Base-by-base conservation (phyloP, 2,888 invertebrate species). In the Agonopterix arenella region DNA sequence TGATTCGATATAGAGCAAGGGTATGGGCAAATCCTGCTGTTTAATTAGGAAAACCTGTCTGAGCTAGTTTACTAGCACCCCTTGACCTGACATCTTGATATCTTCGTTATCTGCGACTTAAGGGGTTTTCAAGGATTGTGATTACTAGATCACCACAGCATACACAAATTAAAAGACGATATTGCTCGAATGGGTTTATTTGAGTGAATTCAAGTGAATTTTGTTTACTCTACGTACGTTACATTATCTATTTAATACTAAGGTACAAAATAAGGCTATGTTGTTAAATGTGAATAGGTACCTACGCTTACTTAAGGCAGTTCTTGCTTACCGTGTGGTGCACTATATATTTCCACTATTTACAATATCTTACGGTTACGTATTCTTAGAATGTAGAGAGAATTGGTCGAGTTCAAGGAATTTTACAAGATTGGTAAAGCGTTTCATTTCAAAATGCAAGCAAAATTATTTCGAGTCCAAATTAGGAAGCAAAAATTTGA, bases 251-350 rank as follows among this genome's bases (percentile, higher is more conserved):
- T 52, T 50, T 63, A 67, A 61, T 62, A 63, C 75, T 81, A 82
- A 73, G 75, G 84, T 88, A 84, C 67, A 86, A 86, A 88, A 88
- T 88, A 88, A 88, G 88, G 88, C 88, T 85, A 78, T 79, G 70
- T 73, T 69, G 88, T 88, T 86, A 81, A 73, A 82, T 70, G 85
- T 85, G 84, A 83, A 75, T 76, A 37, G n/a, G 28, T 28, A 28
- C 9, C 11, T 47, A 80, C 73, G 75, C 80, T 79, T 80, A 80
- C 58, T 70, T 86, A 88, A 86, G 86, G 86, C 84, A 86, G 84
- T 85, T 80, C 66, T 79, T 74, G 73, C 73, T 76, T 82, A 84
- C 80, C 79, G 73, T 79, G 79, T 68, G 8, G 77, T 79, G 80
- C 73, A 72, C 64, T 70, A 68, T 28, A 5, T 57, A 49, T 50